These are phyloP conservation scores for Tethea ocularis DNA, from an alignment of 2,888 invertebrate genomes.

Conservation along the genomic window DNA sequence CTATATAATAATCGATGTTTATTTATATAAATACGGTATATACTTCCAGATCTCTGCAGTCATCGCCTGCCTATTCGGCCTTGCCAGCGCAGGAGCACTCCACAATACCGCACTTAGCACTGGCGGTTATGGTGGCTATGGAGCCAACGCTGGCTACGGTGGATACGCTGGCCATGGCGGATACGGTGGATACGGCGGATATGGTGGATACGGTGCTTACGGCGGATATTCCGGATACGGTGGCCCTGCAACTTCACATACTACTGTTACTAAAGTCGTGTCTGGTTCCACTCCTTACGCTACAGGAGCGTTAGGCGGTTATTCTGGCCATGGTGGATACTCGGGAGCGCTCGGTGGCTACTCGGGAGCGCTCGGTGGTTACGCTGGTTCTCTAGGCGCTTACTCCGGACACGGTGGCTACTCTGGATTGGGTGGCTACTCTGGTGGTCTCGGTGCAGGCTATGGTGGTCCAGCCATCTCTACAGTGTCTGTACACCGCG, in stretches of 20 bases:
- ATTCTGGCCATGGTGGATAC: constrained; percentile 7
- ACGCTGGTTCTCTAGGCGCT: constrained; percentile 26
- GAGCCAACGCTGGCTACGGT: background rate
- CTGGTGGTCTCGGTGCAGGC: constrained; percentile 12
- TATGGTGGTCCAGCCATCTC: constrained; percentile 47
- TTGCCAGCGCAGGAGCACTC: constrained; percentile 6
- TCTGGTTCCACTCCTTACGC: constrained; percentile 2
- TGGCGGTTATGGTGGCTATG: constrained; percentile 5
- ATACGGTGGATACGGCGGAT: background rate
- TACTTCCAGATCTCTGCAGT: constrained; percentile 7
- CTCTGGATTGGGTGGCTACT: background rate
- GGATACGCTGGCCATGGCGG: constrained; percentile 5
- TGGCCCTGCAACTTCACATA: constrained; percentile 8
- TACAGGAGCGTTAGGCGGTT: background rate
- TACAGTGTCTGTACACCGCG: constrained; percentile 54
- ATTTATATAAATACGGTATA: background rate
- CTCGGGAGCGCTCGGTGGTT: constrained; percentile 30
- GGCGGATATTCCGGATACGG: background rate
- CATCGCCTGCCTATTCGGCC: constrained; percentile 7
- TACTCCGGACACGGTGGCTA: constrained; percentile 9
- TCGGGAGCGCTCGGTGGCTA: constrained; percentile 9
- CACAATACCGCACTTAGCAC: background rate
- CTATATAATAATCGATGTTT: no score
- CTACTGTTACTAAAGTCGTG: constrained; percentile 3
- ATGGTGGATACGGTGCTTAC: background rate